These are phyloP conservation scores for Strigamia crassipes DNA, from an alignment of 2,888 invertebrate genomes.

Conservation along the genomic window DNA sequence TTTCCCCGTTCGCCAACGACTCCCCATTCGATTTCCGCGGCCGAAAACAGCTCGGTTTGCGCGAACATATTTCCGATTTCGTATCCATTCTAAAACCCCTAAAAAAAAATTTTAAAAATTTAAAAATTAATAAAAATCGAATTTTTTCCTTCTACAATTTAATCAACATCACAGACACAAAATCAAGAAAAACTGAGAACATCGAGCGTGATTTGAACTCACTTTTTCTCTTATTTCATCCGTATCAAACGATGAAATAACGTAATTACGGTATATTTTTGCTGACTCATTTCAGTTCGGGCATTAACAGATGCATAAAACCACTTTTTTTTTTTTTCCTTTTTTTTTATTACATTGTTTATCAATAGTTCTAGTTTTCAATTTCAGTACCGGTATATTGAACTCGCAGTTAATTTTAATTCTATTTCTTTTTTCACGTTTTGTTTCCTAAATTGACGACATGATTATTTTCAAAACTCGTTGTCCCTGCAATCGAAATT, in stretches of 20 bases:
- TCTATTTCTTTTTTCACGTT: too few relatives aligned
- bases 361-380: too few relatives aligned
- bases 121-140: too few relatives aligned
- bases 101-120: too few relatives aligned
- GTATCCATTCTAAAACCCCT: neutral
- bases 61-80: neutral
- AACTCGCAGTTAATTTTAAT: too few relatives aligned
- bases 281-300: neutral
- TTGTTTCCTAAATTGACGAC: too few relatives aligned
- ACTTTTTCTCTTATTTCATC: neutral
- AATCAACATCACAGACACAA: too few relatives aligned
- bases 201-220: too few relatives aligned
- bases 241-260: neutral
- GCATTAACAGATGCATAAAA: neutral
- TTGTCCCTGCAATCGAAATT: neutral
- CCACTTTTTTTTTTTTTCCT: neutral
- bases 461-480: neutral
- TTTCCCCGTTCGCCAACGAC: constrained; percentile 65
- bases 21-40: constrained; percentile 46
- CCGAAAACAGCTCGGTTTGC: constrained; percentile 41
- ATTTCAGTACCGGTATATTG: too few relatives aligned
- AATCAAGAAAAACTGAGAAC: too few relatives aligned
- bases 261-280: neutral
- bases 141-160: too few relatives aligned
- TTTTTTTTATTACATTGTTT: neutral